Evolutionary conservation across 2,113 vertebrate species (phyloP).

Genomic region (Eptesicus fuscus): DNA sequence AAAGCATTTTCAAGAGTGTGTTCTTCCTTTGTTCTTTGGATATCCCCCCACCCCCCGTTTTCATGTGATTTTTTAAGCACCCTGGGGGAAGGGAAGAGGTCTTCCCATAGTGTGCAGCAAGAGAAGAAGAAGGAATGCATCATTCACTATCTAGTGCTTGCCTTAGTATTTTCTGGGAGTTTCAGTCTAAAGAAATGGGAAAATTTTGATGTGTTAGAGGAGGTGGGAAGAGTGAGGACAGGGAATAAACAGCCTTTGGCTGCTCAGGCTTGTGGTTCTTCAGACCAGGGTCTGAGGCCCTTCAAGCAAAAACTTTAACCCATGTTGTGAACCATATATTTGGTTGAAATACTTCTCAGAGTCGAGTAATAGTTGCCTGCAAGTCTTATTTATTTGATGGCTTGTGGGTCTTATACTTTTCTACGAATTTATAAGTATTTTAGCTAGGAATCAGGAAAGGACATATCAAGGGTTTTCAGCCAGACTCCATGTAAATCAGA

Average conservation of each 20-base stretch:
- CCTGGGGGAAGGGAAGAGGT: background rate
- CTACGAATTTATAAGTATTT: background rate
- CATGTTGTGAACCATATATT: background rate
- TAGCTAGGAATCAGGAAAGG: background rate
- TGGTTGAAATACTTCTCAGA: constrained; percentile 6
- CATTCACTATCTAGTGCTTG: background rate
- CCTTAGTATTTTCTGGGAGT: background rate
- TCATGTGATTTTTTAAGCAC: background rate
- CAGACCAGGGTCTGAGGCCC: background rate
- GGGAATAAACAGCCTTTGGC: background rate
- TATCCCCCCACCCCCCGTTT: background rate
- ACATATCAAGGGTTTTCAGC: background rate
- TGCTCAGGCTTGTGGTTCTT: background rate
- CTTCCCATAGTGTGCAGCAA: background rate
- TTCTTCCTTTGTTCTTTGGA: background rate
- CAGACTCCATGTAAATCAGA: background rate
- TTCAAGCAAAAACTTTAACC: background rate
- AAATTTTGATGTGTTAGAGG: background rate
- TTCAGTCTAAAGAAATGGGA: background rate
- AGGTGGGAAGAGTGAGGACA: background rate
- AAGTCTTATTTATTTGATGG: background rate
- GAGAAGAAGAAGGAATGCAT: background rate
- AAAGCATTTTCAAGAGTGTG: background rate
- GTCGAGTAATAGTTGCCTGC: background rate
- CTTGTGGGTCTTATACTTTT: background rate